Base-by-base conservation (phyloP, 2,113 vertebrate genomes). In the Morone saxatilis region DNA sequence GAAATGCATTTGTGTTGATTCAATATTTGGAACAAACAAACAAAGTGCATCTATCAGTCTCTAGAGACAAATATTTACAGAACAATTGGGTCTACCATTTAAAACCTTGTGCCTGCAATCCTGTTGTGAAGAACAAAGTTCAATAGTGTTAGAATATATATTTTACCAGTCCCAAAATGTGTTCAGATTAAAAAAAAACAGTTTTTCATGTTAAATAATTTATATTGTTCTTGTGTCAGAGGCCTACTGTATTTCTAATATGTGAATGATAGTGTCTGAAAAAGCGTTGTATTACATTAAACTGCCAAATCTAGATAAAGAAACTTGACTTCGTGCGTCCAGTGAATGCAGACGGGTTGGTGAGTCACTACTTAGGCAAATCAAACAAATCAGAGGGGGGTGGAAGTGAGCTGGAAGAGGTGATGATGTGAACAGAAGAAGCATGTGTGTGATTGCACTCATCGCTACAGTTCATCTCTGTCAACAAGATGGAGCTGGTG, bases 351-450 rank as follows among this genome's bases (percentile, higher is more conserved):
- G 76, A 71, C 17, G 40, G 14, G 61, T 53, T 84, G 54, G 36
- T 91, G 88, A 91, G 68, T 88, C 75, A 86, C 45, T 54, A 36
- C 73, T 76, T 57, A 54, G 57, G 31, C 51, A 72, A 90, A 84
- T 74, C 54, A 76, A 84, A 85, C 63, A 89, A 63, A 74, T 79
- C 56, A 59, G 11, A 70, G 72, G 69, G 70, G 36, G 51, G n/a
- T 78, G 63, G 70, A 73, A 71, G 7, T 62, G 73, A 80, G 25
- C 54, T 53, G 63, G 59, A 83, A 61, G 75, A 66, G 6, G 25
- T 77, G 79, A 65, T 75, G 40, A 81, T 62, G 48, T 48, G 66
- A 76, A 45, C 56, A 69, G 65, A 71, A 45, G 69, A 53, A 4
- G 62, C 25, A 36, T 2, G 43, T 43, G 80, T 86, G 71, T 81